A percentile compares a stretch with the other conserved stretches of the same genome.
Evolutionary conservation across 2,797 vertebrate species (phyloP).

Genomic region (Pseudopleuronectes americanus): DNA sequence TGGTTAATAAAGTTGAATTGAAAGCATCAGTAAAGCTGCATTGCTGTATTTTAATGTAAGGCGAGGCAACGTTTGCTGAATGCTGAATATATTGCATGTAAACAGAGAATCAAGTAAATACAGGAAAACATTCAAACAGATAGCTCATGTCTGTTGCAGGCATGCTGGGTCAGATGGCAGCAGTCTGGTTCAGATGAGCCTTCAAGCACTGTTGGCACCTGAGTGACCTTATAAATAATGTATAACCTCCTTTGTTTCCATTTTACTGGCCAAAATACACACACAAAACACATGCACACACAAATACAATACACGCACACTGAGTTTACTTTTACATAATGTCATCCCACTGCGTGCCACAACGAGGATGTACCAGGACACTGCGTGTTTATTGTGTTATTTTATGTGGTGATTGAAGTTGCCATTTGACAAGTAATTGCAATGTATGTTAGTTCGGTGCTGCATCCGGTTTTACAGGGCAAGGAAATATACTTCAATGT

Average conservation of each 20-base stretch:
- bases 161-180: slow-evolving; percentile 58
- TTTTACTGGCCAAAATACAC: slow-evolving; percentile 48
- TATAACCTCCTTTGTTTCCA: slow-evolving; percentile 69
- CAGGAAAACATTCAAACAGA: slow-evolving; percentile 26
- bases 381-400: slow-evolving; percentile 26
- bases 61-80: background rate
- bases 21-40: background rate
- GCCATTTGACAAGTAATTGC: slow-evolving; percentile 62
- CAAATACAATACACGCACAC: slow-evolving; percentile 2
- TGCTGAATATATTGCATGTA: background rate
- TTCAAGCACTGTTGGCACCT: slow-evolving; percentile 60
- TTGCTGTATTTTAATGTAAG: slow-evolving; percentile 9
- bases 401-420: slow-evolving; percentile 60
- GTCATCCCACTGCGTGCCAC: slow-evolving; percentile 24
- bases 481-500: slow-evolving; percentile 38
- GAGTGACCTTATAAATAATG: slow-evolving; percentile 73
- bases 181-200: slow-evolving; percentile 46
- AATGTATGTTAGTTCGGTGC: slow-evolving; percentile 18
- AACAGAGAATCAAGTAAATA: slow-evolving; percentile 1
- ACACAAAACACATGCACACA: slow-evolving; percentile 31
- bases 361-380: slow-evolving; percentile 1
- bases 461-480: slow-evolving; percentile 54
- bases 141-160: slow-evolving; percentile 34
- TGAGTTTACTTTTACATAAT: slow-evolving; percentile 49
- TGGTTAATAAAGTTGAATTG: slow-evolving; percentile 3